These are phyloP conservation scores for Cassiopea andromeda DNA, from an alignment of 30 jellyfish, hydroid and myxozoan species.

Conservation along the genomic window DNA sequence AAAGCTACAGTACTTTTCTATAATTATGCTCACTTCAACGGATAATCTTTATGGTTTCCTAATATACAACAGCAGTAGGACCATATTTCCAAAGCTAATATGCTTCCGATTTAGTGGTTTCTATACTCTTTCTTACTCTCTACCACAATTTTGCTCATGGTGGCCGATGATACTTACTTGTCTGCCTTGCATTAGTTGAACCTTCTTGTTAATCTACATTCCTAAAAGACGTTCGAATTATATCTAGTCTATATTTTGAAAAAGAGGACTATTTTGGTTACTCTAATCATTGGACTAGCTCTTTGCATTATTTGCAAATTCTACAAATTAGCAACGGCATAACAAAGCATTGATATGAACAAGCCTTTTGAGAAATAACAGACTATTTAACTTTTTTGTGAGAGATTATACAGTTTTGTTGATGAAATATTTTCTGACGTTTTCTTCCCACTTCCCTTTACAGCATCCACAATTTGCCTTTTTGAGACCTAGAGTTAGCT, in stretches of 20 bases:
- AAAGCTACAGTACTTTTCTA: background rate
- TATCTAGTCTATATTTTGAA: too few relatives aligned
- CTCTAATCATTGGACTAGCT: too few relatives aligned
- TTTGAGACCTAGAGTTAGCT: conserved; percentile 59
- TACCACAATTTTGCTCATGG: background rate
- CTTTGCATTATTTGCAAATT: too few relatives aligned
- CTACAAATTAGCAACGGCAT: too few relatives aligned
- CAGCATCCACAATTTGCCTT: conserved; percentile 66
- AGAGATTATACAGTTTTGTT: background rate
- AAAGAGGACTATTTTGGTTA: too few relatives aligned
- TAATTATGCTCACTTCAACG: background rate
- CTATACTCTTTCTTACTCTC: background rate
- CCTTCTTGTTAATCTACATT: too few relatives aligned
- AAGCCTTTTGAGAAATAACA: too few relatives aligned
- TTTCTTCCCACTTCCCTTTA: background rate
- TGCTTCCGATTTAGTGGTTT: background rate
- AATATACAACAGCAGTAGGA: background rate
- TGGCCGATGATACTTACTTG: background rate
- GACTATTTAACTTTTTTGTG: background rate
- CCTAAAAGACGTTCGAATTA: too few relatives aligned
- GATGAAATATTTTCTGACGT: background rate
- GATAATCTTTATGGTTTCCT: background rate
- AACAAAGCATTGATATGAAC: too few relatives aligned
- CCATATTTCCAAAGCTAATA: background rate
- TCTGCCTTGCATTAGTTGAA: too few relatives aligned